Evolutionary conservation across 1,140 invertebrate species (phyloP).

Genomic region (Riptortus pedestris): DNA sequence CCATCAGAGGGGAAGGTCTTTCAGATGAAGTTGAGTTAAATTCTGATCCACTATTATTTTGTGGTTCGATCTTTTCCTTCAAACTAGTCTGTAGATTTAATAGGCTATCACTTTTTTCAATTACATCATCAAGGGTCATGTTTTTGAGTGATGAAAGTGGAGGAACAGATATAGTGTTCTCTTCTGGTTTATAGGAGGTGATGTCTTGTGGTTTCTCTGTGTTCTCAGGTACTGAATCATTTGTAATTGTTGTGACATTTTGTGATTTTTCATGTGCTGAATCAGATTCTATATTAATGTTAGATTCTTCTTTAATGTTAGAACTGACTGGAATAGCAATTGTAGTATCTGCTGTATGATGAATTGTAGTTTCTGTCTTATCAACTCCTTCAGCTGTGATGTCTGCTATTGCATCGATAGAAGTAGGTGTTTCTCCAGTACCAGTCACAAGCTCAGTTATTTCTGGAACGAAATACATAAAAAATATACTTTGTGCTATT

Average conservation of each 20-base stretch:
- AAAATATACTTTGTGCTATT: too few relatives aligned
- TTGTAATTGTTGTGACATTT: too few relatives aligned
- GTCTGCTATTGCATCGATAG: background rate
- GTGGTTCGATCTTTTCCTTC: background rate
- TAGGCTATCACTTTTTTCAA: background rate
- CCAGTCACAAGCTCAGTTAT: background rate
- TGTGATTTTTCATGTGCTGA: too few relatives aligned
- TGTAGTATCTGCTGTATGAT: too few relatives aligned
- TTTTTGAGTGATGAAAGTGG: background rate
- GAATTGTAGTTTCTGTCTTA: background rate
- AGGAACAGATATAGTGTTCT: constrained; percentile 1
- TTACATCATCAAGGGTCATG: background rate
- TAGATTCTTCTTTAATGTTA: too few relatives aligned
- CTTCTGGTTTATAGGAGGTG: constrained; percentile 1
- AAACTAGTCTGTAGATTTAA: background rate
- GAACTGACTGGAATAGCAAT: too few relatives aligned
- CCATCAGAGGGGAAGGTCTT: background rate
- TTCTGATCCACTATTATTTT: background rate
- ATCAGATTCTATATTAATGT: too few relatives aligned
- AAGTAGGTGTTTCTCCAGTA: background rate
- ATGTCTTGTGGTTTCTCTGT: background rate
- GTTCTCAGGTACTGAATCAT: too few relatives aligned
- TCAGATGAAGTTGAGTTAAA: background rate
- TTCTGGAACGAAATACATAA: background rate
- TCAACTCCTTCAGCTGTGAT: background rate